Conservation (phyloP, 1,140 invertebrate genomes). For the Drosophila grimshawi region DNA sequence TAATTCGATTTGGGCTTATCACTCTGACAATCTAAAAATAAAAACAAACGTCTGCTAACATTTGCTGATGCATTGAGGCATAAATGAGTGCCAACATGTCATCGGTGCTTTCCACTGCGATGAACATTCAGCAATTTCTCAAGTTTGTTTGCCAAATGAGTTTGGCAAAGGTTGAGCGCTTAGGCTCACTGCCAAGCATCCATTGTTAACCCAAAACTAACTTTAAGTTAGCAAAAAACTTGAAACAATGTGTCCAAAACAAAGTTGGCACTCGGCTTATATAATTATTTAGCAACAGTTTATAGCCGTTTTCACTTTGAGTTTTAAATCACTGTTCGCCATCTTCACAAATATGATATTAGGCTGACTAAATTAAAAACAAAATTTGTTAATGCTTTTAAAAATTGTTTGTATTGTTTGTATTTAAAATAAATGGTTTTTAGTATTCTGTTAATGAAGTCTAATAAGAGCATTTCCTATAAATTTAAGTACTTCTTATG, state of each 20-base stretch:
- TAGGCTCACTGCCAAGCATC: conserved; percentile 19
- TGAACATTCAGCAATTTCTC: conserved; percentile 18
- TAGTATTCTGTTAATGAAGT: too few relatives aligned
- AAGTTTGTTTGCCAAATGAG: conserved; percentile 36
- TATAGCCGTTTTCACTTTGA: conserved; percentile 4
- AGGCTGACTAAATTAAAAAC: neutral
- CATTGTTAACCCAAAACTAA: conserved; percentile 4
- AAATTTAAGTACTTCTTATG: neutral
- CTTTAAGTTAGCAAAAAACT: conserved; percentile 9
- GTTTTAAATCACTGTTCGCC: neutral
- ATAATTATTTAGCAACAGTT: conserved; percentile 14
- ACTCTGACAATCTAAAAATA: neutral
- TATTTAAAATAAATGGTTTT: neutral
- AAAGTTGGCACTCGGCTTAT: conserved; percentile 6
- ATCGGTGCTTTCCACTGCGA: conserved; percentile 16
- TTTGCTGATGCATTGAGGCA: conserved; percentile 3
- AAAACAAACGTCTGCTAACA: neutral
- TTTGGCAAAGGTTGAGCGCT: conserved; percentile 30
- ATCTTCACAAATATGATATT: neutral
- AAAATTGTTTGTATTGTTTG: neutral
- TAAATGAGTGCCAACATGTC: conserved; percentile 19
- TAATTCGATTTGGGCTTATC: conserved; percentile 26
- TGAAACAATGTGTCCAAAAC: conserved; percentile 14
- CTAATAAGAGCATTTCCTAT: too few relatives aligned
- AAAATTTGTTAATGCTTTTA: neutral